phyloP scores from a whole-genome alignment of 2,113 vertebrate species.

The Myotis yumanensis region DNA sequence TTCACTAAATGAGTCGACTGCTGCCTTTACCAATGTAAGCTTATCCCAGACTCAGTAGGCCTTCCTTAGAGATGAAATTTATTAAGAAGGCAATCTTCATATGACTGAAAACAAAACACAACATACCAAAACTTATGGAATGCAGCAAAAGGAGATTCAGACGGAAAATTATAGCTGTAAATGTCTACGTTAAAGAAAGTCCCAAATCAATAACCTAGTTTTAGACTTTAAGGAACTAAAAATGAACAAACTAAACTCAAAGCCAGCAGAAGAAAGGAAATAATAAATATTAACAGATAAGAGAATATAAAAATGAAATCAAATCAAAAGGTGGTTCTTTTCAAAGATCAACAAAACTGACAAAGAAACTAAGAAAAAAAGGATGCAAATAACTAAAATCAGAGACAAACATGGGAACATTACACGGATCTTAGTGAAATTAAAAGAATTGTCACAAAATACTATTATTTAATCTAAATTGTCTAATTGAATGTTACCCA shows the following conservation, averaged over 20 bases:
- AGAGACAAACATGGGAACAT: neutral
- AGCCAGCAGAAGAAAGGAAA: neutral
- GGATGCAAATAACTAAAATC: neutral
- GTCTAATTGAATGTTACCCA: no score
- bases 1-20: neutral
- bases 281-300: neutral
- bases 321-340: neutral
- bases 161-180: neutral
- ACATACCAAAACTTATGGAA: neutral
- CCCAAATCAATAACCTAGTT: neutral
- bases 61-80: neutral
- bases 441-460: neutral
- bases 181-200: neutral
- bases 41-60: neutral
- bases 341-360: conserved; percentile 5
- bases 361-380: neutral
- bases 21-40: neutral
- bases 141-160: neutral
- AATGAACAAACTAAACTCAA: conserved; percentile 19
- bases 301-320: neutral
- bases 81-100: neutral
- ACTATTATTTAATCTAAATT: neutral
- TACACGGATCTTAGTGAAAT: neutral
- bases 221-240: neutral
- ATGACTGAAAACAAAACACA: neutral